Conservation (phyloP, 1,140 invertebrate genomes). For the Aethina tumida region DNA sequence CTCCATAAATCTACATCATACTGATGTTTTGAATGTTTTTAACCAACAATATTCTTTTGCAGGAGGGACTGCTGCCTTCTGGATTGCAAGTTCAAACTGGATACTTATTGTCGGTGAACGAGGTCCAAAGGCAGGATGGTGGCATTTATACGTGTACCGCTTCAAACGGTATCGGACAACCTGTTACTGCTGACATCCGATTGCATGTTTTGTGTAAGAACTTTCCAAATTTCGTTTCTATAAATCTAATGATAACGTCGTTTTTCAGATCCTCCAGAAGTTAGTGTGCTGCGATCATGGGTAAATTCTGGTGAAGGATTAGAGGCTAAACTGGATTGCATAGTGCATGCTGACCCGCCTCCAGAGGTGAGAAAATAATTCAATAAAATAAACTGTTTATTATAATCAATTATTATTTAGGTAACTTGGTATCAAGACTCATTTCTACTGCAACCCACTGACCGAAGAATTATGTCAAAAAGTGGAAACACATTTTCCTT, state of each 20-base stretch:
- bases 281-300: conserved; percentile 59
- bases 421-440: conserved; percentile 41
- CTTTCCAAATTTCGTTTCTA: background rate
- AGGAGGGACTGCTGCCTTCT: conserved; percentile 33
- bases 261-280: conserved; percentile 52
- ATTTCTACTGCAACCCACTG: conserved; percentile 39
- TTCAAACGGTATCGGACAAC: conserved; percentile 53
- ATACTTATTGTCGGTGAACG: conserved; percentile 38
- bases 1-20: background rate
- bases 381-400: conserved; percentile 5
- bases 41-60: conserved; percentile 6
- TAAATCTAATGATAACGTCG: conserved; percentile 1
- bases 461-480: conserved; percentile 37
- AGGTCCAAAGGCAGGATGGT: conserved; percentile 50
- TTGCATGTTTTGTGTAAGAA: conserved; percentile 48
- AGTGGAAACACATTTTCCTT: conserved; percentile 37
- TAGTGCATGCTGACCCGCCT: conserved; percentile 61
- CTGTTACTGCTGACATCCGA: conserved; percentile 46
- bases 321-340: conserved; percentile 60
- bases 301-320: conserved; percentile 64
- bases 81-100: conserved; percentile 33
- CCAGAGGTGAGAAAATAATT: conserved; percentile 45
- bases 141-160: conserved; percentile 55
- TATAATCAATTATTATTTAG: conserved; percentile 20
- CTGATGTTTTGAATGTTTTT: background rate